Base-by-base conservation (phyloP, 2,797 vertebrate species). In the Sebastolobus alascanus region DNA sequence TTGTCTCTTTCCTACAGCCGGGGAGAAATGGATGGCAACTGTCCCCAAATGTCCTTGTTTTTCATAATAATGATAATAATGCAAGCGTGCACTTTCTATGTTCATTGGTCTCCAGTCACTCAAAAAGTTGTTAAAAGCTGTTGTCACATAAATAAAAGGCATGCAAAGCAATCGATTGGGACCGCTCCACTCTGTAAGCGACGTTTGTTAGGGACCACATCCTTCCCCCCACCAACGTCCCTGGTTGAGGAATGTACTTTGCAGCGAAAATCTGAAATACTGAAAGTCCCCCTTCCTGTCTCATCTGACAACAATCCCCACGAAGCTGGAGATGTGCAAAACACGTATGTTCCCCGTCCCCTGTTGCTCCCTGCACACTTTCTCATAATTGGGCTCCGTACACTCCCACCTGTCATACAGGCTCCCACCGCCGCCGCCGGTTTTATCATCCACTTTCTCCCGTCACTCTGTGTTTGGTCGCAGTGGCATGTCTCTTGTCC, bases 311-410 rank as follows among this genome's bases (percentile, higher is more conserved):
- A 83, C 54, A 67, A 82, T 83, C 76, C 75, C 70, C 80, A 75
- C 61, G 59, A 85, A 87, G 59, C 65, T 59, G 22, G 58, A 73
- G 56, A 71, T 71, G 71, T 80, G 52, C 46, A 77, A 75, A 86
- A 73, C 68, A 56, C 79, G 37, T 73, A 64, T 85, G 27, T 82
- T 77, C 79, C 71, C 35, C 18, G 12, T 60, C 37, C 37, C 37
- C 33, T 75, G 73, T 82, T 84, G 68, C 70, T 84, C 77, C 73
- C 70, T 79, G 79, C 71, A 78, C 80, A 85, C 63, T 66, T 66
- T 71, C 82, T 82, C 65, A 68, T 90, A 88, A 92, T 80, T 85
- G 84, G 79, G 52, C 84, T 85, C 67, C 29, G 69, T 82, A 83
- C 75, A 64, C 68, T 52, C 69, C 77, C 64, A 84, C 83, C 77